phyloP scores from a whole-genome alignment of 2,797 vertebrate genomes.

The Siniperca obscura region DNA sequence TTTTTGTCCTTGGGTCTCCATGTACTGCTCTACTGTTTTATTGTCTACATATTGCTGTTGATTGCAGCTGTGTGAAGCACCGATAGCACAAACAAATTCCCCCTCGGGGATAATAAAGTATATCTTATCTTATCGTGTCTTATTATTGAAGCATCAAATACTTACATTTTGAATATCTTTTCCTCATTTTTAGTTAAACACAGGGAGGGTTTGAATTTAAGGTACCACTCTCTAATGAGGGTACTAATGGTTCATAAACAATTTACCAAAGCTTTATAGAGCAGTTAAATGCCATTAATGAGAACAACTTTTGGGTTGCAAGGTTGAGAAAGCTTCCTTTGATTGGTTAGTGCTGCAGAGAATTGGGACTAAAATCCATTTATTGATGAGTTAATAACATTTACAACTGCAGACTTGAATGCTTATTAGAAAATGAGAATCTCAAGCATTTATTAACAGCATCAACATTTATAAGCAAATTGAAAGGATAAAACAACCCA shows the following conservation, averaged over 20 bases:
- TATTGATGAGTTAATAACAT: not conserved
- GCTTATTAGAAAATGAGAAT: not conserved
- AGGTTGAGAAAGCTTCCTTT: conserved; percentile 1
- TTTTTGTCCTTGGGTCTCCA: no score
- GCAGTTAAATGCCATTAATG: not conserved
- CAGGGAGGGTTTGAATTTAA: not conserved
- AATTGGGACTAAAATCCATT: not conserved
- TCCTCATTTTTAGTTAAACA: not conserved
- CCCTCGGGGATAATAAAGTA: no score
- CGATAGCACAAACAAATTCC: no score
- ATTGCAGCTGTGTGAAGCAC: no score
- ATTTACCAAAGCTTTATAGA: not conserved
- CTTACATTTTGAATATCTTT: not conserved
- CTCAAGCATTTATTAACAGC: not conserved
- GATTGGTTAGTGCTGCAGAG: not conserved
- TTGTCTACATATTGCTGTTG: no score
- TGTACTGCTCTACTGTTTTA: no score
- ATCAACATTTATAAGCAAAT: not conserved
- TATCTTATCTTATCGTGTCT: no score
- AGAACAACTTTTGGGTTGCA: not conserved
- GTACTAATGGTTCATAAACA: not conserved
- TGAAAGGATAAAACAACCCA: not conserved
- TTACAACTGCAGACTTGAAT: not conserved
- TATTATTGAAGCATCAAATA: not conserved
- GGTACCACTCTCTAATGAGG: rapidly evolving